These are phyloP conservation scores for Hylaeus anthracinus DNA, from an alignment of 1,140 invertebrate genomes.

Conservation along the genomic window DNA sequence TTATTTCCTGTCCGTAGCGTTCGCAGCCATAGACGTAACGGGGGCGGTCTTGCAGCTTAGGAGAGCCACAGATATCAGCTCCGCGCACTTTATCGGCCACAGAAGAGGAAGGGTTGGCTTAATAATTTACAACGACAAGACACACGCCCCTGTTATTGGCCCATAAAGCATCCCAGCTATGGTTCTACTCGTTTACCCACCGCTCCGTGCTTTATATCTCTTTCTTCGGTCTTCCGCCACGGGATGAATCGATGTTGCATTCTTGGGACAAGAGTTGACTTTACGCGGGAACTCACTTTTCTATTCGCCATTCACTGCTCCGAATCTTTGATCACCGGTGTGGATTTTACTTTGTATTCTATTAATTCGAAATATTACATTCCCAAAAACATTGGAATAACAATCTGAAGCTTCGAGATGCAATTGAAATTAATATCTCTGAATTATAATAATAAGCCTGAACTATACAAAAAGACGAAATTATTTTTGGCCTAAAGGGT, in stretches of 20 bases:
- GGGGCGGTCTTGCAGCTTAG: neutral
- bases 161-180: conserved; percentile 71
- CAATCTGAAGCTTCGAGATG: too few relatives aligned
- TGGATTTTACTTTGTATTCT: too few relatives aligned
- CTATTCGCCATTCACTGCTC: neutral
- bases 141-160: conserved; percentile 70
- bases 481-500: too few relatives aligned
- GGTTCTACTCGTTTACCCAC: conserved; percentile 30
- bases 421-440: too few relatives aligned
- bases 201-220: conserved; percentile 34
- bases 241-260: neutral
- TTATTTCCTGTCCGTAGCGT: conserved; percentile 39
- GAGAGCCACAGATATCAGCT: conserved; percentile 41
- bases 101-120: conserved; percentile 44
- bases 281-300: neutral
- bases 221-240: neutral
- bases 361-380: too few relatives aligned
- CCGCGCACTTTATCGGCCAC: conserved; percentile 52
- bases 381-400: too few relatives aligned
- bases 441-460: too few relatives aligned
- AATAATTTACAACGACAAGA: conserved; percentile 77
- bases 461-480: too few relatives aligned
- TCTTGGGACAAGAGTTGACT: too few relatives aligned
- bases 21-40: conserved; percentile 3
- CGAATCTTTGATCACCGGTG: too few relatives aligned